These are phyloP conservation scores for Moxostoma hubbsi DNA, from an alignment of 2,797 vertebrate genomes.

Conservation along the genomic window DNA sequence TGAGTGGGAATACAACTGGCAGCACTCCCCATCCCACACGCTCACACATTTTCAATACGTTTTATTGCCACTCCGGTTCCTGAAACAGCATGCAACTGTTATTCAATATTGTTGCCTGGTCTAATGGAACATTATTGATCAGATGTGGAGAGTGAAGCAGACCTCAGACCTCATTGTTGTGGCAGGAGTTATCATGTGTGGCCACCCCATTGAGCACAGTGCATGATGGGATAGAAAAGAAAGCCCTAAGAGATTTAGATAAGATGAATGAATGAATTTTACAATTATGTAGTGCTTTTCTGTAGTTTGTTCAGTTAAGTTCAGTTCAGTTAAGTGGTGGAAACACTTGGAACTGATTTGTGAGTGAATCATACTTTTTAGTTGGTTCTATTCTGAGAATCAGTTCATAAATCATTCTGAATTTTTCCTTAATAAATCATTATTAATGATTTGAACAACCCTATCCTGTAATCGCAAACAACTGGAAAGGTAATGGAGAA, in stretches of 20 bases:
- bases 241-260: not conserved
- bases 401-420: no score
- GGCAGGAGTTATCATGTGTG: not conserved
- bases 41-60: not conserved
- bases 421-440: no score
- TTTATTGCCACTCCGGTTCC: not conserved
- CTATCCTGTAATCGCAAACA: no score
- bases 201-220: not conserved
- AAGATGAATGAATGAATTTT: not conserved
- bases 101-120: conserved; percentile 47
- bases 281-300: no score
- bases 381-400: no score
- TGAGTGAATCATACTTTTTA: no score
- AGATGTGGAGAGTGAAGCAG: conserved; percentile 13
- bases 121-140: conserved; percentile 48
- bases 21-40: not conserved
- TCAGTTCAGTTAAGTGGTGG: not conserved
- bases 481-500: no score
- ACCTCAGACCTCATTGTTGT: conserved; percentile 34
- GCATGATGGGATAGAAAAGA: conserved; percentile 10
- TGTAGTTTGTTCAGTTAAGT: no score
- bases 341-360: no score
- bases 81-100: conserved; percentile 8
- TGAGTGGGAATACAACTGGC: no score
- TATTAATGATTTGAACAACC: no score